Evolutionary conservation across 1,140 invertebrate species (phyloP), one percentile per base, ranked within the genome.

Genomic region (Daktulosphaira vitifoliae): DNA sequence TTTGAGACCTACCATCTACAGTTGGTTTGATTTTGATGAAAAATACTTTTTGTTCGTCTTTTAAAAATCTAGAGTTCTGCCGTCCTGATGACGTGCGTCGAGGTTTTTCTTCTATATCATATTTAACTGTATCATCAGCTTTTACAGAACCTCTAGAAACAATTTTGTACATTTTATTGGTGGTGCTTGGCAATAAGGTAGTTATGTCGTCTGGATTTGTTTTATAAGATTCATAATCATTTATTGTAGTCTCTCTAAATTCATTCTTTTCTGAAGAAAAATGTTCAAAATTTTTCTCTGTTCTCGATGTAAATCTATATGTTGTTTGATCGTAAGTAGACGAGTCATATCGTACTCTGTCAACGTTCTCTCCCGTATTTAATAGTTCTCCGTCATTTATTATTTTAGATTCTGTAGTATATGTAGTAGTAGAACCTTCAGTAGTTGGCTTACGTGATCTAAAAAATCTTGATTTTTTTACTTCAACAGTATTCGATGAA

Each of bases 41-140:
- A 15, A 62, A 62, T 33, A 62, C 46, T 33, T 46, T 62, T 62
- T 62, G 56, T 46, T 62, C 56, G 6, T 62, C 16, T 48, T 48
- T 62, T n/a, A 62, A 62, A 33, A 62, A 62, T 33, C 56, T 62
- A 8, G 56, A 46, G 26, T 62, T 62, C 6, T 62, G 42, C 44
- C 56, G 25, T 8, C 42, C 56, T 1, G 7, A 33, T n/a, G 42
- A 59, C 4, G 22, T 20, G 7, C 20, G 15, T 20, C 42, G 39
- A 11, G 25, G 15, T n/a, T 18, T 46, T 15, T 33, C 18, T 13
- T n/a, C 20, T 8, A 9, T 13, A 33, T 9, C 2, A 11, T 33
- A 33, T 11, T 33, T 39, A 15, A 46, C 25, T 18, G 39, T n/a
- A 7, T 33, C 15, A 25, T 22, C 26, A 9, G 56, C 42, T 33